These are phyloP conservation scores for Heliconius congener DNA, from an alignment of 1,140 invertebrate species.

Conservation along the genomic window DNA sequence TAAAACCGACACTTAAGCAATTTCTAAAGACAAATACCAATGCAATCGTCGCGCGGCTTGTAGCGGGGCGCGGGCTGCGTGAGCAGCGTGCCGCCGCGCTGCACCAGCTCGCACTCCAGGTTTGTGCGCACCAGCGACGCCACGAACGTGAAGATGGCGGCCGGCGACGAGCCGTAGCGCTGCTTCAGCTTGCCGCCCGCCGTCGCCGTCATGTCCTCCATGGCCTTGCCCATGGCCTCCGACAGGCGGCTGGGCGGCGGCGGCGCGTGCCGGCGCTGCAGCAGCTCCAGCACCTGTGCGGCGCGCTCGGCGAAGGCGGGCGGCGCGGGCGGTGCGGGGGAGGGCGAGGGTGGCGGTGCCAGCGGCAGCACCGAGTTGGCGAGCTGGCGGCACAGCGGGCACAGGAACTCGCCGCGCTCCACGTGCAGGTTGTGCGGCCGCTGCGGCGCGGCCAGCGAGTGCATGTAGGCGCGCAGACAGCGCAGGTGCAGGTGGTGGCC, in stretches of 20 bases:
- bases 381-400: constrained; percentile 95
- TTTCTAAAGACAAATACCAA: constrained; percentile 72
- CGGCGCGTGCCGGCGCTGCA: constrained; percentile 86
- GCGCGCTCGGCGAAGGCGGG: constrained; percentile 65
- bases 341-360: constrained; percentile 89
- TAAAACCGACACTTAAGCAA: too few species aligned
- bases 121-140: constrained; percentile 96
- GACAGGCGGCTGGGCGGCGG: constrained; percentile 84
- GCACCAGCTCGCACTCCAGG: constrained; percentile 94
- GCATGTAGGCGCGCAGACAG: constrained; percentile 94
- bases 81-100: constrained; percentile 90
- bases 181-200: constrained; percentile 82
- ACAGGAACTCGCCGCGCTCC: constrained; percentile 95
- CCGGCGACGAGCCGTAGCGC: constrained; percentile 83
- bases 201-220: constrained; percentile 96
- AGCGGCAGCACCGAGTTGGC: constrained; percentile 96
- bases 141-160: constrained; percentile 93
- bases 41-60: constrained; percentile 92
- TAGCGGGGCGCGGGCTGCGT: constrained; percentile 79
- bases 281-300: constrained; percentile 45
- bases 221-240: constrained; percentile 91
- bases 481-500: constrained; percentile 97
- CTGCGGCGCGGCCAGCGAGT: constrained; percentile 89
- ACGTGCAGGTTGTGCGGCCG: constrained; percentile 87
- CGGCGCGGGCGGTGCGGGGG: constrained; percentile 82